phyloP scores from a whole-genome alignment of 2,113 vertebrate species.

The Merops nubicus region DNA sequence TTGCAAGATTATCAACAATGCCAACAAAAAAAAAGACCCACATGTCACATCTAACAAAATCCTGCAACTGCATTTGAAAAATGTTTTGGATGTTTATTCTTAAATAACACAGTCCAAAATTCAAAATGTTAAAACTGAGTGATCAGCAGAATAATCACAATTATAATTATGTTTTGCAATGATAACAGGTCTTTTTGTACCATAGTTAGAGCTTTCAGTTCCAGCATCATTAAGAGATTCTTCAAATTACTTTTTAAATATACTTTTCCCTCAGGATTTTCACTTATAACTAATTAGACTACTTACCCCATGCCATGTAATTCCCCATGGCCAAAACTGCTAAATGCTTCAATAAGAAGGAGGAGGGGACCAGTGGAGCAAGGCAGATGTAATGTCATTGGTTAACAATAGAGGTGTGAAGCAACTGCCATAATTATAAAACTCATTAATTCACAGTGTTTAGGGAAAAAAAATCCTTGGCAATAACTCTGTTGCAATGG shows the following conservation, averaged over 20 bases:
- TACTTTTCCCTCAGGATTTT: slow-evolving; percentile 78
- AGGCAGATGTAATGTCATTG: slow-evolving; percentile 86
- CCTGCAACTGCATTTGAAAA: neutral
- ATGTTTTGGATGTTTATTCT: neutral
- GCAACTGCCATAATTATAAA: slow-evolving; percentile 80
- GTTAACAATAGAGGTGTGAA: slow-evolving; percentile 86
- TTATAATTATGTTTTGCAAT: slow-evolving; percentile 24
- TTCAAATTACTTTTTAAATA: slow-evolving; percentile 83
- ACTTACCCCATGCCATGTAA: slow-evolving; percentile 82
- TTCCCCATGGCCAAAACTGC: slow-evolving; percentile 84
- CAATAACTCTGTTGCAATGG: slow-evolving; percentile 62
- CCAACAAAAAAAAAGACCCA: neutral
- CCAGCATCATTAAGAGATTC: slow-evolving; percentile 80
- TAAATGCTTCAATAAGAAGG: slow-evolving; percentile 82
- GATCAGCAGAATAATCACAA: neutral
- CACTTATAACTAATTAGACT: slow-evolving; percentile 84
- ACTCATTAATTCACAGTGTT: slow-evolving; percentile 81
- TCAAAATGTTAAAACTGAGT: neutral
- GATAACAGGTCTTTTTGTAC: slow-evolving; percentile 36
- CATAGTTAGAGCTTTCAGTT: slow-evolving; percentile 61
- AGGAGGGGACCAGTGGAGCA: slow-evolving; percentile 75
- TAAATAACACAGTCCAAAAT: slow-evolving; percentile 4
- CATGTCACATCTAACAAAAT: neutral
- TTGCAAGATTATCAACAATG: neutral
- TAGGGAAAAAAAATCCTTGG: slow-evolving; percentile 21